Conservation (phyloP, 2,797 vertebrate genomes). For the Sebastes miniatus region DNA sequence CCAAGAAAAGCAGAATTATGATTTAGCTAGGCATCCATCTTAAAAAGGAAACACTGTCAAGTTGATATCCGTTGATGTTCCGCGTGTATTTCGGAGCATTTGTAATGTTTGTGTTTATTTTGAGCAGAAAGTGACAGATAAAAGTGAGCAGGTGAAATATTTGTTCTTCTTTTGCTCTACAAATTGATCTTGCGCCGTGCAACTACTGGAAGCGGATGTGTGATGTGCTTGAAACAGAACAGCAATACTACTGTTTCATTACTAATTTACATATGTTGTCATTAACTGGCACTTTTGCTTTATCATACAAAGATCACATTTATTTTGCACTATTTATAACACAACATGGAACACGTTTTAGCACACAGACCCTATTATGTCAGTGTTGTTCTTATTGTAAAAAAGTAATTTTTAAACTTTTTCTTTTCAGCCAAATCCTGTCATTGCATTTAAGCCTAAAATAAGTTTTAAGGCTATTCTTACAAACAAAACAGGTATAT, state of each 20-base stretch:
- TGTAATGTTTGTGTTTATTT: slow-evolving; percentile 59
- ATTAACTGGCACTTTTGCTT: slow-evolving; percentile 39
- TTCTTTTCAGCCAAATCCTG: neutral
- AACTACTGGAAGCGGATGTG: slow-evolving; percentile 65
- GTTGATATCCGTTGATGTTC: slow-evolving; percentile 39
- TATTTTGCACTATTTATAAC: slow-evolving; percentile 28
- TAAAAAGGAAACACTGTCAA: slow-evolving; percentile 40
- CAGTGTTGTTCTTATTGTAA: neutral
- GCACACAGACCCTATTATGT: neutral
- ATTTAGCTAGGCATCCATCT: slow-evolving; percentile 29
- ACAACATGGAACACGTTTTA: neutral
- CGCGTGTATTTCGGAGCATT: slow-evolving; percentile 36
- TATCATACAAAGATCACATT: slow-evolving; percentile 31
- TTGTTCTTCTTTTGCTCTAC: slow-evolving; percentile 64
- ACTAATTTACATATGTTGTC: slow-evolving; percentile 56
- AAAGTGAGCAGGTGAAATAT: slow-evolving; percentile 63
- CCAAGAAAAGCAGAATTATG: slow-evolving; percentile 35
- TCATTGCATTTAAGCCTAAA: neutral
- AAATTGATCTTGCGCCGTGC: slow-evolving; percentile 66
- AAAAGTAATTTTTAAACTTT: neutral
- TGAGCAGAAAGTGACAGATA: slow-evolving; percentile 46
- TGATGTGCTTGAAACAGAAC: slow-evolving; percentile 45
- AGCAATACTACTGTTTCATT: slow-evolving; percentile 30
- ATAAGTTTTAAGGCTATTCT: neutral
- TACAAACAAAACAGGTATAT: neutral